A percentile compares a stretch with the other conserved stretches of the same genome.
These are phyloP conservation scores for Ectemnius cavifrons DNA, from an alignment of 2,888 invertebrate genomes.

Conservation along the genomic window DNA sequence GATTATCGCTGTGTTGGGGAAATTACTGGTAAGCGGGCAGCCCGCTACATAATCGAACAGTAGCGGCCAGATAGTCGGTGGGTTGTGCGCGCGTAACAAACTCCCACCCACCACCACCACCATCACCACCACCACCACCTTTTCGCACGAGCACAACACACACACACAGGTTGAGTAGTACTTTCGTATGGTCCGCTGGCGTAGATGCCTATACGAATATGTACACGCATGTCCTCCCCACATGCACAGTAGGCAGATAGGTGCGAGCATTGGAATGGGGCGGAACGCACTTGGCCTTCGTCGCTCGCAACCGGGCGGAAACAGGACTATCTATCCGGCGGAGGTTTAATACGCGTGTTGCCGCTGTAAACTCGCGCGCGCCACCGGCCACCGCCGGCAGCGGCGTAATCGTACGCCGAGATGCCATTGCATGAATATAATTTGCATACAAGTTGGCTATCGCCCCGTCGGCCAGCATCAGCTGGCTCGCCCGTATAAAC, in stretches of 20 bases:
- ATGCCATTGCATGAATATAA: constrained; percentile 78
- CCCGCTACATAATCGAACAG: constrained; percentile 69
- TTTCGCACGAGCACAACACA: constrained; percentile 1
- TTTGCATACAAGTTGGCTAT: constrained; percentile 78
- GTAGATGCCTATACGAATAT: not conserved
- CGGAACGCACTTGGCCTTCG: constrained; percentile 27
- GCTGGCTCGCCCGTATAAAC: constrained; percentile 77
- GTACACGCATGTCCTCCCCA: no score
- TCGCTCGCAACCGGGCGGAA: constrained; percentile 66
- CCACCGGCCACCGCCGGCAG: constrained; percentile 60
- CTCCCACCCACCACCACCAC: constrained; percentile 33
- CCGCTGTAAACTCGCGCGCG: constrained; percentile 76
- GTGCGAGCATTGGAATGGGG: not conserved
- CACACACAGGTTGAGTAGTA: not conserved
- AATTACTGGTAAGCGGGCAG: constrained; percentile 68
- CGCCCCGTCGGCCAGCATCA: constrained; percentile 72
- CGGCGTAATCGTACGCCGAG: constrained; percentile 72
- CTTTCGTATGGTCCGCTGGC: not conserved
- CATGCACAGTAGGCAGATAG: not conserved
- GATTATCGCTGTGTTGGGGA: constrained; percentile 70
- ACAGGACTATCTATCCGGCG: constrained; percentile 74
- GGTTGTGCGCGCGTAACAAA: constrained; percentile 50
- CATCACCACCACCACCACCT: no score
- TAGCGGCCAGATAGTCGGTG: constrained; percentile 59
- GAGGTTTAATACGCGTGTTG: constrained; percentile 77